Evolutionary conservation across 1,140 invertebrate species (phyloP), one percentile per base, ranked within the genome.

Genomic region (Phocides pigmalion): DNA sequence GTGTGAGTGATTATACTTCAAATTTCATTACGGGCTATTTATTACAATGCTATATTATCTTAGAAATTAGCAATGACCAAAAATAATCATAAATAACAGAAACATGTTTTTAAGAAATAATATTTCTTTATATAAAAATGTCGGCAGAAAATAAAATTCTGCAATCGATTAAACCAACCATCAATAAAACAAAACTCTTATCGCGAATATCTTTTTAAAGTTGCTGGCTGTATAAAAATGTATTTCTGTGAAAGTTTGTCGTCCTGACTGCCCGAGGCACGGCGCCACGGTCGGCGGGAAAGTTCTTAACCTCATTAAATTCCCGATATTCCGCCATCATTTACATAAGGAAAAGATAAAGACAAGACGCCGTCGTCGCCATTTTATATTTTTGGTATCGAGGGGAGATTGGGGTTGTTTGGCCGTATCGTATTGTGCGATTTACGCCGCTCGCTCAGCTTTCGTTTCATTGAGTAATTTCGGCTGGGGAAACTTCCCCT

Each of bases 311-410:
- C 72, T 78, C 72, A 75, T 78, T 71, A 68, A 72, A 76, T 71
- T 65, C 63, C 63, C 58, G 73, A 77, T 74, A 72, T 68, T 79
- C 73, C 69, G 73, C 67, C 62, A 61, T 63, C 66, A 79, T 79
- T 79, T 79, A 79, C 73, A 79, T 79, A 79, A 79, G 70, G 76
- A 79, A 76, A 79, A 79, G 76, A 79, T 79, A 79, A 79, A 79
- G 76, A 69, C 76, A 75, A 75, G 76, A 75, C 70, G 73, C 66
- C 68, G 62, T 68, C 35, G 53, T 25, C 53, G 68, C 68, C 68
- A 72, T 77, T 77, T 74, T 76, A 67, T 79, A 70, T 74, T 68
- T 74, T 71, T 69, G 70, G 50, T 44, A 32, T 25, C 20, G 37
- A 64, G 59, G 68, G 74, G 67, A 62, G 44, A 53, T 49, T 37